Conservation (phyloP, 2,797 vertebrate genomes). For the Trachurus trachurus region DNA sequence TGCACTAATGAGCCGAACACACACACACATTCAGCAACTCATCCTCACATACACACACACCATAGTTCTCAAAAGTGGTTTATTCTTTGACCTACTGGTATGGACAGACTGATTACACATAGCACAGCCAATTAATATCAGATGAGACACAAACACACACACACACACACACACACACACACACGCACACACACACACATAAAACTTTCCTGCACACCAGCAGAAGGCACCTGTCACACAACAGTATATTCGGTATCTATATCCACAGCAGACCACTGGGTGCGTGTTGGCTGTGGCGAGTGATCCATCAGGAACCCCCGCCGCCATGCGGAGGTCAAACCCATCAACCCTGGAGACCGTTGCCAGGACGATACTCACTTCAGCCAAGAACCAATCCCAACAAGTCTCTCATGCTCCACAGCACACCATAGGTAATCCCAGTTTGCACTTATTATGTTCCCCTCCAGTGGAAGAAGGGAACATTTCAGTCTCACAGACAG, state of each 20-base stretch:
- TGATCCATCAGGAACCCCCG: constrained; percentile 77
- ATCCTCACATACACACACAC: not conserved
- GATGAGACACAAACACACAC: constrained; percentile 1
- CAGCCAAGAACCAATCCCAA: constrained; percentile 75
- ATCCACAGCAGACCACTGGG: constrained; percentile 49
- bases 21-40: not conserved
- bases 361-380: constrained; percentile 71
- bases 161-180: not conserved
- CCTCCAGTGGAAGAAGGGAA: constrained; percentile 11
- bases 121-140: constrained; percentile 19
- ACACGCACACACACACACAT: not conserved
- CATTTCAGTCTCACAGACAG: constrained; percentile 16
- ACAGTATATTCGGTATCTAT: constrained; percentile 37
- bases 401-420: constrained; percentile 50
- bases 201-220: constrained; percentile 20
- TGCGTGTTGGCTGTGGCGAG: constrained; percentile 62
- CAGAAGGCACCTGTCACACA: constrained; percentile 25
- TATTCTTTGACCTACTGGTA: constrained; percentile 41
- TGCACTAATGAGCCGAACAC: constrained; percentile 75
- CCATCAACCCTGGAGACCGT: constrained; percentile 77
- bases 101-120: constrained; percentile 1
- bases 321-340: constrained; percentile 79
- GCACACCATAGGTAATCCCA: constrained; percentile 53
- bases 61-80: constrained; percentile 9
- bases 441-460: not conserved